Percentiles rank a stretch among this genome's conserved stretches.
Conservation (phyloP, 2,888 invertebrate species). For the Brassicogethes aeneus region DNA sequence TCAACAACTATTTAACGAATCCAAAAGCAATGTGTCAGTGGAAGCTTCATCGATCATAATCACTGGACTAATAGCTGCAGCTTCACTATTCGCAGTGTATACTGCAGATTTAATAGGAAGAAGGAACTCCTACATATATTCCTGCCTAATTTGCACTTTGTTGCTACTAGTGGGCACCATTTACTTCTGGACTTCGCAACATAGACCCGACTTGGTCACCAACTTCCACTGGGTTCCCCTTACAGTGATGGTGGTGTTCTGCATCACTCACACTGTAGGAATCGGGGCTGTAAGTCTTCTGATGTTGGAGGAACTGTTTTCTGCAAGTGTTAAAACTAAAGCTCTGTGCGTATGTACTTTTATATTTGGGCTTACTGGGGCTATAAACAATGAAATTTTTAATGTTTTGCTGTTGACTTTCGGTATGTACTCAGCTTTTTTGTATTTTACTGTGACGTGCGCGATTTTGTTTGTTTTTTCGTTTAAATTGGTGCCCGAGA, state of each 20-base stretch:
- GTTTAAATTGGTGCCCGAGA: slow-evolving; percentile 30
- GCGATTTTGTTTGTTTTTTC: slow-evolving; percentile 23
- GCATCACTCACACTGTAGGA: slow-evolving; percentile 23
- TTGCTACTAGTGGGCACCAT: neutral
- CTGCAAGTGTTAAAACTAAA: slow-evolving; percentile 30
- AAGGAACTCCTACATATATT: slow-evolving; percentile 21
- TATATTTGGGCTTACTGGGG: slow-evolving; percentile 20
- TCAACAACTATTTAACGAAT: slow-evolving; percentile 26
- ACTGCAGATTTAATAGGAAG: slow-evolving; percentile 23
- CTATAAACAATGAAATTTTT: slow-evolving; percentile 26
- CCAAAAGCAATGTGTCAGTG: slow-evolving; percentile 26
- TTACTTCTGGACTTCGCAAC: neutral
- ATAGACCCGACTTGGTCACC: neutral
- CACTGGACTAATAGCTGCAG: slow-evolving; percentile 16
- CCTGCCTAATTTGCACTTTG: slow-evolving; percentile 14
- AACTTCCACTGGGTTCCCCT: slow-evolving; percentile 20
- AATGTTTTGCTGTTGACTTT: slow-evolving; percentile 24
- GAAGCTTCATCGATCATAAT: slow-evolving; percentile 21
- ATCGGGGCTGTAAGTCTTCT: slow-evolving; percentile 26
- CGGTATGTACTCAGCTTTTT: slow-evolving; percentile 30
- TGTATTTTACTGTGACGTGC: slow-evolving; percentile 24
- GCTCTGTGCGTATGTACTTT: slow-evolving; percentile 25
- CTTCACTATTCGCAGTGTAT: slow-evolving; percentile 13
- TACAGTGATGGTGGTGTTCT: slow-evolving; percentile 24
- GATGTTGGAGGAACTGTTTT: slow-evolving; percentile 30